A percentile compares a stretch with the other conserved stretches of the same genome.
These are phyloP conservation scores for Drosophila pallidifrons DNA, from an alignment of 1,140 invertebrate species.

Conservation along the genomic window DNA sequence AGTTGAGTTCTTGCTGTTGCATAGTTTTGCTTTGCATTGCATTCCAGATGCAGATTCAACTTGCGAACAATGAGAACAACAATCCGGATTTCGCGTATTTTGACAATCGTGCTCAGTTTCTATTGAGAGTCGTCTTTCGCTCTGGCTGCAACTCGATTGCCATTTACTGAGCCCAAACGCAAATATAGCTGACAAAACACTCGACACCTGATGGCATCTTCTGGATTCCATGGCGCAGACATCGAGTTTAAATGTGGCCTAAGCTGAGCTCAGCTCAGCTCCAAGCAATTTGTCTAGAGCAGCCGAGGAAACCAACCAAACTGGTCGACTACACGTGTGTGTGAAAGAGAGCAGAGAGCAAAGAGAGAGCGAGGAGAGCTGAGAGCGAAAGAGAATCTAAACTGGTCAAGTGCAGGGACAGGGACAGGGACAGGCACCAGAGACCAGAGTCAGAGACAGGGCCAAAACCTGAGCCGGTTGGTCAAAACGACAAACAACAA, in stretches of 20 bases:
- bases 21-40: background rate
- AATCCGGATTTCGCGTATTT: slow-evolving; percentile 42
- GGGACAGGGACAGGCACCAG: background rate
- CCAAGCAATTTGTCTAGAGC: slow-evolving; percentile 74
- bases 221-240: slow-evolving; percentile 11
- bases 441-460: slow-evolving; percentile 11
- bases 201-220: slow-evolving; percentile 75
- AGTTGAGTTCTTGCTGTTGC: background rate
- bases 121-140: slow-evolving; percentile 1
- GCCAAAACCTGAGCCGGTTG: slow-evolving; percentile 43
- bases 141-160: slow-evolving; percentile 27
- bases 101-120: slow-evolving; percentile 39
- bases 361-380: slow-evolving; percentile 3
- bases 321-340: slow-evolving; percentile 65
- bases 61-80: slow-evolving; percentile 7
- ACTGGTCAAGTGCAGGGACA: slow-evolving; percentile 48
- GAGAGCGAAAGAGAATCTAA: slow-evolving; percentile 27
- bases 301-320: slow-evolving; percentile 45
- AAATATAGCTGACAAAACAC: slow-evolving; percentile 81
- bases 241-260: slow-evolving; percentile 27
- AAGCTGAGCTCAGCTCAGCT: slow-evolving; percentile 27
- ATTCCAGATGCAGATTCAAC: slow-evolving; percentile 10
- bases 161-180: slow-evolving; percentile 62
- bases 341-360: slow-evolving; percentile 9
- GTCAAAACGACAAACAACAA: slow-evolving; percentile 51